Evolutionary conservation across 1,140 invertebrate genomes (phyloP).

Genomic region (Lamellibrachia luymesi): DNA sequence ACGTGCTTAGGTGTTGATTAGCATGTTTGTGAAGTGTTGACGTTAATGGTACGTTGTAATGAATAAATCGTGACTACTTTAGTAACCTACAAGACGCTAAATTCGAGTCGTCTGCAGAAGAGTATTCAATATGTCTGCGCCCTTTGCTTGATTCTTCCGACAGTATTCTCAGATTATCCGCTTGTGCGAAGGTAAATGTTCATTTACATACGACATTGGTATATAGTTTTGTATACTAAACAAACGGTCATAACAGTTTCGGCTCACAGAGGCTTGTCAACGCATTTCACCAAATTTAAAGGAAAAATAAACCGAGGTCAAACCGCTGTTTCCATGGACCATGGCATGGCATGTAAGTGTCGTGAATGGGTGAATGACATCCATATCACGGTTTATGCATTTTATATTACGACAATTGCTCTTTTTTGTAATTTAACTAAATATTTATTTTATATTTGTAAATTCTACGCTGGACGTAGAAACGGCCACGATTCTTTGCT

Average conservation of each 20-base stretch:
- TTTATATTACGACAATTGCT: neutral
- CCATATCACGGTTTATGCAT: neutral
- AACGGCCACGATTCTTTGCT: too few relatives aligned
- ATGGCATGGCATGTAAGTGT: neutral
- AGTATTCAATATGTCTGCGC: neutral
- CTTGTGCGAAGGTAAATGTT: neutral
- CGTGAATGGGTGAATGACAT: neutral
- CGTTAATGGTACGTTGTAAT: neutral
- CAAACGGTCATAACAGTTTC: neutral
- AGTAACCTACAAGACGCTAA: neutral
- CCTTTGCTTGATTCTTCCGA: neutral
- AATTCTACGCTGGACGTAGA: neutral
- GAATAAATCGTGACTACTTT: neutral
- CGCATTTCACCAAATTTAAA: neutral
- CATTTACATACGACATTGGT: neutral
- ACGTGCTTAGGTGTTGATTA: neutral
- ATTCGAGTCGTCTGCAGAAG: neutral
- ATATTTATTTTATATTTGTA: neutral
- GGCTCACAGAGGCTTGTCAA: neutral
- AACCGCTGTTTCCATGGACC: neutral
- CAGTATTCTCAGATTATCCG: neutral
- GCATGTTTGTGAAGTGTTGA: neutral
- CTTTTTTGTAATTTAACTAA: neutral
- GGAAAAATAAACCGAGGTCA: neutral
- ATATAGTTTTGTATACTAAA: neutral